Evolutionary conservation across 2,113 vertebrate species (phyloP), one percentile per base, ranked within the genome.

Genomic region (Platichthys flesus): DNA sequence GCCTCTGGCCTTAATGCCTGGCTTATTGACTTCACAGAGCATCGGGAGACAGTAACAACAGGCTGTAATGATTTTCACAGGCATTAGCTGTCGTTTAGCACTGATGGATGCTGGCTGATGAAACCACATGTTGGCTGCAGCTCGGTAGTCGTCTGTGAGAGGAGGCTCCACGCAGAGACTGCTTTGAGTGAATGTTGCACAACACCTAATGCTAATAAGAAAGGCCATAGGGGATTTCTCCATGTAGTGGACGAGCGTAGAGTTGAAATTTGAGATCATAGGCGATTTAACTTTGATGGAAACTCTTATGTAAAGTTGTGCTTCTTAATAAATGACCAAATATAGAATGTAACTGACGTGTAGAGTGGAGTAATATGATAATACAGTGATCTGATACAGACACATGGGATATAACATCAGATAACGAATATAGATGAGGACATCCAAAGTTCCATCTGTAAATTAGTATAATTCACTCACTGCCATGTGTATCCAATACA

Each of bases 21-120:
- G 76, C 26, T 88, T 91, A 89, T 89, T 88, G 89, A 91, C 90
- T 90, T 82, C 72, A 85, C 67, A 84, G 68, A 69, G 64, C 67
- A 65, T 26, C 51, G 1, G 64, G 54, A 87, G 74, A 74, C 73
- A 75, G 37, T 66, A 74, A 85, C 63, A 85, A 81, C 76, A 79
- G 47, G 67, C 79, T 67, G 72, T 79, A 90, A 89, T 77, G 77
- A 82, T 79, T 86, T 59, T 26, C 20, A 72, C 76, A 79, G 37
- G 57, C 84, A 84, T 84, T 76, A 81, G 65, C 63, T 15, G 21
- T 80, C 59, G 74, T 76, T 89, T 78, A 86, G 52, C 35, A 20
- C 9, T 83, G 88, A 89, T 49, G 65, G 85, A 90, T 86, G 72
- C 15, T 24, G 42, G 57, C 63, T 73, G 63, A 82, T 82, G 62